Conservation (phyloP, 2,888 invertebrate species). For the Limenitis camilla region DNA sequence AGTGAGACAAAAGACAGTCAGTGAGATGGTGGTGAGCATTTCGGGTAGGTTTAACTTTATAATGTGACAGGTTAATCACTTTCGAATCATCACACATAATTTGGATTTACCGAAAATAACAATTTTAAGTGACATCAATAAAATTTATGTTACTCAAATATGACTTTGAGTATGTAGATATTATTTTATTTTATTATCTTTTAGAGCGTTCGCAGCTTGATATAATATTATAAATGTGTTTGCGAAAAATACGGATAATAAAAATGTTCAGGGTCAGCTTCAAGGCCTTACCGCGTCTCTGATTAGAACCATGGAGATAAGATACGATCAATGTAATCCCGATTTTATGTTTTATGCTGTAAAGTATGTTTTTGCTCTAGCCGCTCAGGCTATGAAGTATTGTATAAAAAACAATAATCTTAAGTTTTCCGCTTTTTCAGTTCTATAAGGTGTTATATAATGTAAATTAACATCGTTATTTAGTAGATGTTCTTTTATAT, state of each 20-base stretch:
- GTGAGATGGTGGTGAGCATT: no score
- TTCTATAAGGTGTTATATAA: no score
- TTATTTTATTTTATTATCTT: slow-evolving; percentile 6
- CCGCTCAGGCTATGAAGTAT: slow-evolving; percentile 25
- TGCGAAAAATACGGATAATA: slow-evolving; percentile 71
- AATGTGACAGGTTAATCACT: no score
- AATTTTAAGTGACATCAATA: neutral
- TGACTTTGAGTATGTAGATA: no score
- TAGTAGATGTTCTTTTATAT: no score
- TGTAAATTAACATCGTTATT: no score
- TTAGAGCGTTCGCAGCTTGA: slow-evolving; percentile 37
- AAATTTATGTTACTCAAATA: no score
- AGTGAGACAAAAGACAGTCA: no score
- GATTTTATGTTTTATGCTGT: slow-evolving; percentile 33
- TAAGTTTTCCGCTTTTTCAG: no score
- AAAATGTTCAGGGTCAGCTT: slow-evolving; percentile 72
- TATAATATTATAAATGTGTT: slow-evolving; percentile 29
- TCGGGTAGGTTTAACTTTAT: no score
- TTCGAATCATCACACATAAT: no score
- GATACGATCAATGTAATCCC: slow-evolving; percentile 41
- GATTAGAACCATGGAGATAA: slow-evolving; percentile 66
- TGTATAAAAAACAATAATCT: slow-evolving; percentile 35
- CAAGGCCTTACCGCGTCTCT: slow-evolving; percentile 68
- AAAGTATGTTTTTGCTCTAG: slow-evolving; percentile 38
- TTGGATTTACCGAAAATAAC: neutral